Evolutionary conservation across 1,140 invertebrate genomes (phyloP).

Genomic region (Zaprionus camerounensis): DNA sequence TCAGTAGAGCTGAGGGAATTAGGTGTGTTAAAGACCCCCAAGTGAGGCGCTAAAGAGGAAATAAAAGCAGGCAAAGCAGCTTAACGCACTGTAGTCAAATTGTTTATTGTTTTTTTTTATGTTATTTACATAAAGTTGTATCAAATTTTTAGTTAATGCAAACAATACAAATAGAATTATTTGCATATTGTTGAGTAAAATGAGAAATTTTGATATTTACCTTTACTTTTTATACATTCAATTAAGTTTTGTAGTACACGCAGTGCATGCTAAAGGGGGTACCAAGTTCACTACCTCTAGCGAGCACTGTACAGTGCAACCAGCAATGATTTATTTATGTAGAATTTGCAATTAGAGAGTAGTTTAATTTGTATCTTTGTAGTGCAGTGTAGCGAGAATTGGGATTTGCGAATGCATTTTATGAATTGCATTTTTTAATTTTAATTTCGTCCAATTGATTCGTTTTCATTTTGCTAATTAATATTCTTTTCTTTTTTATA

Average conservation of each 20-base stretch:
- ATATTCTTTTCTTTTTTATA: conserved; percentile 76
- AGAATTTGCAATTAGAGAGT: neutral
- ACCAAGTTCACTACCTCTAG: neutral
- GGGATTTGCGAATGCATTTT: conserved; percentile 13
- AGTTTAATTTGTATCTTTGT: conserved; percentile 3
- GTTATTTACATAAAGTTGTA: neutral
- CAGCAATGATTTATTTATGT: neutral
- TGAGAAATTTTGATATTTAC: neutral
- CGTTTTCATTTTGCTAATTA: conserved; percentile 76
- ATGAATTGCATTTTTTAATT: conserved; percentile 12
- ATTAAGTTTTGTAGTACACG: neutral
- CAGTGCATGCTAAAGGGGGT: neutral
- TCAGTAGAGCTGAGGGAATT: too few species aligned
- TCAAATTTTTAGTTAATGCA: neutral
- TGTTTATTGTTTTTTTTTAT: neutral
- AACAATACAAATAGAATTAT: neutral
- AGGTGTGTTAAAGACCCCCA: too few species aligned
- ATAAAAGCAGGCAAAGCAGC: neutral
- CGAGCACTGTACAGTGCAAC: neutral
- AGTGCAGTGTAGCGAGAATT: conserved; percentile 2
- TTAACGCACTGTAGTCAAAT: neutral
- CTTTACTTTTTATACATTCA: neutral
- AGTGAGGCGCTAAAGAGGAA: neutral
- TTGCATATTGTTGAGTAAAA: neutral
- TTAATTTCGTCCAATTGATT: conserved; percentile 29